Evolutionary conservation across 2,888 invertebrate genomes (phyloP).

Genomic region (Thera obeliscata): DNA sequence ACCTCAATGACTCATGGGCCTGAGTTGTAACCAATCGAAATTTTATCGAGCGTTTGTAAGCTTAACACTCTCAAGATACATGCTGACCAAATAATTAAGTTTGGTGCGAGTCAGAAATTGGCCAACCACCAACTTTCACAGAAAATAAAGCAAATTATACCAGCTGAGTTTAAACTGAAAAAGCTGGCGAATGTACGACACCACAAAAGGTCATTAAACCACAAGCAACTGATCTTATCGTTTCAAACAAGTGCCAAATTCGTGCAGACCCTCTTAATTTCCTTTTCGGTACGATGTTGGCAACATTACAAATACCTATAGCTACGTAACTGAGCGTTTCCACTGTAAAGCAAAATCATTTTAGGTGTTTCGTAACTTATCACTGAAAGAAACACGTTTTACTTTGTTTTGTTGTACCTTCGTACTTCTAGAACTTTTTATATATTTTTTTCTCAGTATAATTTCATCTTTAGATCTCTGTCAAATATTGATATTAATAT

Average conservation of each 20-base stretch:
- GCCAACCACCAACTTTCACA: constrained; percentile 30
- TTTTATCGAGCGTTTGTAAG: no score
- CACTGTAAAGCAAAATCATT: no score
- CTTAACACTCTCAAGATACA: neutral
- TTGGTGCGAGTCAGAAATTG: constrained; percentile 28
- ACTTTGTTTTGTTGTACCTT: no score
- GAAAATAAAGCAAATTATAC: constrained; percentile 34
- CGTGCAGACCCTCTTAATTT: constrained; percentile 44
- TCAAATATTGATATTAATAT: no score
- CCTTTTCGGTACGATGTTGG: constrained; percentile 39
- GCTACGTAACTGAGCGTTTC: neutral
- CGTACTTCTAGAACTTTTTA: no score
- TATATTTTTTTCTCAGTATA: no score
- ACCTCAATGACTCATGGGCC: no score
- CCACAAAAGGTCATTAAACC: constrained; percentile 43
- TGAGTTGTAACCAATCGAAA: no score
- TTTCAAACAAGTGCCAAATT: constrained; percentile 45
- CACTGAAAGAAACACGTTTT: no score
- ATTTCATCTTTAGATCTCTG: no score
- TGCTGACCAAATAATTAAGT: constrained; percentile 22
- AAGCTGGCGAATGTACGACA: constrained; percentile 33
- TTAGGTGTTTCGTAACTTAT: no score
- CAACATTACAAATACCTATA: constrained; percentile 25
- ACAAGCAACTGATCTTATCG: constrained; percentile 42
- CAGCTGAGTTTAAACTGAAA: constrained; percentile 31